Conservation (phyloP, 2,113 vertebrate species). For the Cyphomyrus discorhynchus region DNA sequence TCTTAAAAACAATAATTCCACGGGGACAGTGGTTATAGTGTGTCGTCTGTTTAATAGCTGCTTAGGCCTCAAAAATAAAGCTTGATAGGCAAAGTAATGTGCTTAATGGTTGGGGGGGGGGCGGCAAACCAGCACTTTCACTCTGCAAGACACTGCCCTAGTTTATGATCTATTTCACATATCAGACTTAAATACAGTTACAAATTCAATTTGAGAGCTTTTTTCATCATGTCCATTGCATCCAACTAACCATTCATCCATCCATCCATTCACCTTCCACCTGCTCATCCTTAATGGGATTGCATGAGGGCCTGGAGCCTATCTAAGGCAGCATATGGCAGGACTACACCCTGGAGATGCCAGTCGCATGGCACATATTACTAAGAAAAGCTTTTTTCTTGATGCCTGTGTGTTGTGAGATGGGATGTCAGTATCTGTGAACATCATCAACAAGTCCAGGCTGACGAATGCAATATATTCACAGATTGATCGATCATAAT, state of each 20-base stretch:
- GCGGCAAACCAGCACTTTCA: conserved; percentile 4
- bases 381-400: neutral
- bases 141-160: neutral
- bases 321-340: neutral
- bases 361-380: neutral
- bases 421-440: neutral
- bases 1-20: conserved; percentile 27
- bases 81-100: conserved; percentile 15
- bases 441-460: neutral
- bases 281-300: neutral
- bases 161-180: neutral
- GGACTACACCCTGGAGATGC: neutral
- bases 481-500: neutral
- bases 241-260: neutral
- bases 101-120: neutral
- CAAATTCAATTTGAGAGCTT: neutral
- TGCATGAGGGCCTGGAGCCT: neutral
- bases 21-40: neutral
- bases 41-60: conserved; percentile 23
- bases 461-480: neutral
- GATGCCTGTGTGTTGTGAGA: neutral
- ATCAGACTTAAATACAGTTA: neutral
- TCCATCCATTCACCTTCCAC: neutral
- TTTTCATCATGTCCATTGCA: neutral
- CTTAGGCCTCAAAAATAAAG: conserved; percentile 13